Conservation (phyloP, 2,888 invertebrate species). For the Sarcophaga variegata region DNA sequence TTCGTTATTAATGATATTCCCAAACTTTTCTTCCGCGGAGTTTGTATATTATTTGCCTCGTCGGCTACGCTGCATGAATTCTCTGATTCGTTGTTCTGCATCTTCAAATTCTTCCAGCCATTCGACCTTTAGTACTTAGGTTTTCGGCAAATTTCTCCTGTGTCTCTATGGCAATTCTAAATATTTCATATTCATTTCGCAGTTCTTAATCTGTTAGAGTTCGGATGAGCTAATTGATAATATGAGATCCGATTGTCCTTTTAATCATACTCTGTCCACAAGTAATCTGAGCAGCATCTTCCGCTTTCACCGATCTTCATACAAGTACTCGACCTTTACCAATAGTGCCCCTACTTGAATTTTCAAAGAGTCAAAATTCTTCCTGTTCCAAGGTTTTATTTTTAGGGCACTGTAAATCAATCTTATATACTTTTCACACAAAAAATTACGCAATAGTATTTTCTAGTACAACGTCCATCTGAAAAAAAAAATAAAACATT, state of each 20-base stretch:
- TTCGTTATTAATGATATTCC: not conserved
- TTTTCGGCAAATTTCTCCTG: no score
- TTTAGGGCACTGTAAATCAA: constrained; percentile 17
- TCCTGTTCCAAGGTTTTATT: constrained; percentile 22
- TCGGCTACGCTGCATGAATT: not conserved
- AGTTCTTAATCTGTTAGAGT: constrained; percentile 51
- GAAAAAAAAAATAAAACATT: no score
- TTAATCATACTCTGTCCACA: constrained; percentile 38
- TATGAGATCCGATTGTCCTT: constrained; percentile 58
- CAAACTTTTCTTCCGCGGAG: constrained; percentile 8
- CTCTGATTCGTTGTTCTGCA: no score
- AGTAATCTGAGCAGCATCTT: not conserved
- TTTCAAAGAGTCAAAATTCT: constrained; percentile 44
- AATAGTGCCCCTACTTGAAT: constrained; percentile 19
- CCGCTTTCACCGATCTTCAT: constrained; percentile 19
- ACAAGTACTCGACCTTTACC: constrained; percentile 45
- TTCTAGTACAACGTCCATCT: no score
- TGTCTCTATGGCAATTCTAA: no score
- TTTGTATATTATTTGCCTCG: constrained; percentile 3
- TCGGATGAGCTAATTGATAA: constrained; percentile 49
- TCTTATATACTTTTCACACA: no score
- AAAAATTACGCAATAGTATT: no score
- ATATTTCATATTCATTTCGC: no score
- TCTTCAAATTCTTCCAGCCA: no score
- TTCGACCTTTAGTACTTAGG: no score